Conservation (phyloP, 2,113 vertebrate species). For the Psophia crepitans region DNA sequence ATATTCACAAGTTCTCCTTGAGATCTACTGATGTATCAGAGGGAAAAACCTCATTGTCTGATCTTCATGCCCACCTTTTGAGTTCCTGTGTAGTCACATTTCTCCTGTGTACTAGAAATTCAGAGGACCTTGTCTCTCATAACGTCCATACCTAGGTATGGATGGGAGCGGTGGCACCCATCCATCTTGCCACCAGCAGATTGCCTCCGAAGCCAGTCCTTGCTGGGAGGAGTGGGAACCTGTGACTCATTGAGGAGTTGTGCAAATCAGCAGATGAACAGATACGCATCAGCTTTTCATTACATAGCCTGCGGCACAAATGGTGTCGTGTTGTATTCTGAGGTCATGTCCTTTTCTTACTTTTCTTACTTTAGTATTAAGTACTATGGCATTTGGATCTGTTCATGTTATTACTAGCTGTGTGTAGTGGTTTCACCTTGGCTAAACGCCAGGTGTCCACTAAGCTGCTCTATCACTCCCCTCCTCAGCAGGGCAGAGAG, state of each 20-base stretch:
- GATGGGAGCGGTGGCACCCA: background rate
- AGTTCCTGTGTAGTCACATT: background rate
- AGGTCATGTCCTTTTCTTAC: background rate
- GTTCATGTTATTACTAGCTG: background rate
- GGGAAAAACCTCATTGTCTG: background rate
- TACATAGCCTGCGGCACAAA: background rate
- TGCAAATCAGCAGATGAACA: background rate
- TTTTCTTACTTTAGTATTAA: background rate
- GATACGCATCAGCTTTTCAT: background rate
- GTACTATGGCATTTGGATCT: background rate
- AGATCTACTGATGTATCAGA: background rate
- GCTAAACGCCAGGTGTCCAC: too few species aligned
- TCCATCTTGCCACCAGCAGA: fast-evolving
- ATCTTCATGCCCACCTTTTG: background rate
- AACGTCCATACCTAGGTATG: background rate
- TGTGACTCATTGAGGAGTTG: background rate
- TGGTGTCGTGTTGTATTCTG: background rate
- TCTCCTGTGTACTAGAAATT: background rate
- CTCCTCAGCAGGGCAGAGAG: too few species aligned
- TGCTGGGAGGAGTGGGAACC: background rate
- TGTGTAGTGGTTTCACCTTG: too few species aligned
- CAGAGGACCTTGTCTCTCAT: fast-evolving
- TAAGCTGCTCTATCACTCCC: too few species aligned
- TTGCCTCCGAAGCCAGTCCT: background rate
- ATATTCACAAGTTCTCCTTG: background rate